phyloP scores from a whole-genome alignment of 2,888 invertebrate genomes.

The Caenorhabditis becei region DNA sequence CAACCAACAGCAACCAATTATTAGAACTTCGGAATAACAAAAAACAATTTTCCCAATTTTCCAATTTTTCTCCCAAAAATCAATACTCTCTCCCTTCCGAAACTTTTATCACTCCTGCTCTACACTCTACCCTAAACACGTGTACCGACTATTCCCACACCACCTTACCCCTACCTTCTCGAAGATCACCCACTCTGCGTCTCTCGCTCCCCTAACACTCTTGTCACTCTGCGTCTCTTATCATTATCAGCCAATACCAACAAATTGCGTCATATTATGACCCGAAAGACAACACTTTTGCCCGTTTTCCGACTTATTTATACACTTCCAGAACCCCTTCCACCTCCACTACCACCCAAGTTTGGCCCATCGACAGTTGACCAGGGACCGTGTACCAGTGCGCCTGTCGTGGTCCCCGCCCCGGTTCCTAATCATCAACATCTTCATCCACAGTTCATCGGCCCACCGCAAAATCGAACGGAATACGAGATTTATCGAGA shows the following conservation, averaged over 20 bases:
- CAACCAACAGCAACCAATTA: too few relatives aligned
- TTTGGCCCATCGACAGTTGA: conserved; percentile 6
- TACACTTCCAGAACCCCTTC: conserved; percentile 18
- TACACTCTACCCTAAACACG: too few relatives aligned
- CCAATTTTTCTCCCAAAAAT: too few relatives aligned
- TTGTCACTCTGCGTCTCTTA: not conserved
- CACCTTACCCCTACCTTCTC: too few relatives aligned
- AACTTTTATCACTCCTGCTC: too few relatives aligned
- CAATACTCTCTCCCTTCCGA: too few relatives aligned
- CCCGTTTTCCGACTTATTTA: not conserved
- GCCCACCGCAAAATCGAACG: conserved; percentile 45
- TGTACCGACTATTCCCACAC: too few relatives aligned
- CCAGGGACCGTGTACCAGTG: too few relatives aligned
- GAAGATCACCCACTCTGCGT: too few relatives aligned
- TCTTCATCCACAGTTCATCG: not conserved
- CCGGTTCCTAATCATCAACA: conserved; percentile 7
- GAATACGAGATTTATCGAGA: conserved; percentile 69
- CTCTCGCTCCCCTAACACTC: not conserved
- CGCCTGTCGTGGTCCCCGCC: not conserved
- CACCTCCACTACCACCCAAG: conserved; percentile 27
- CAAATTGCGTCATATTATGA: conserved; percentile 56
- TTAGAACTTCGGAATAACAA: too few relatives aligned
- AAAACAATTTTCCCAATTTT: too few relatives aligned
- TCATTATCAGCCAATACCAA: conserved; percentile 7
- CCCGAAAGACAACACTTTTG: not conserved